Evolutionary conservation across 1,140 invertebrate species (phyloP).

Genomic region (Dreissena polymorpha): DNA sequence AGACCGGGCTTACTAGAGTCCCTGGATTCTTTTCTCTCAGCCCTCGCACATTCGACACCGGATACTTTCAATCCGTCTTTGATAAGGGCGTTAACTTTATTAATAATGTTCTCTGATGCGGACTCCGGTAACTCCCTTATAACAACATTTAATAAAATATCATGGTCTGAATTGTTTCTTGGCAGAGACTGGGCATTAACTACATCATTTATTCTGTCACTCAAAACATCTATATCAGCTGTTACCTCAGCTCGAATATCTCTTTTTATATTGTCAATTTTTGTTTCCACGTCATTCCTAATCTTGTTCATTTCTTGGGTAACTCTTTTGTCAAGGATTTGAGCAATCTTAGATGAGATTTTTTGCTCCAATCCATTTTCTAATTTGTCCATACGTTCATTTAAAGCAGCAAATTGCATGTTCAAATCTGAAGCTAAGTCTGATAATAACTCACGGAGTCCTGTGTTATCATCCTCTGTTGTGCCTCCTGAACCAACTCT

Average conservation of each 20-base stretch:
- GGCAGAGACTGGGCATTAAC: neutral
- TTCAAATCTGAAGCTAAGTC: neutral
- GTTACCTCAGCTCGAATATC: slow-evolving; percentile 11
- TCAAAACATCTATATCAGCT: neutral
- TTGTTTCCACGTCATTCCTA: neutral
- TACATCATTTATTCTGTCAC: neutral
- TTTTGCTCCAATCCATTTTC: slow-evolving; percentile 15
- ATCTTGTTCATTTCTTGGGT: neutral
- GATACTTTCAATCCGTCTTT: too few relatives aligned
- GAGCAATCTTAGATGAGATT: too few relatives aligned
- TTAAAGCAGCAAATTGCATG: slow-evolving; percentile 14
- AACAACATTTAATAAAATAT: too few relatives aligned
- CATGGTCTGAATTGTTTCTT: neutral
- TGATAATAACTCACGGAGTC: neutral
- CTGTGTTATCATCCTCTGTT: neutral
- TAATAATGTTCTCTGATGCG: too few relatives aligned
- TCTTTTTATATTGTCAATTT: slow-evolving; percentile 16
- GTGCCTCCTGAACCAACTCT: too few relatives aligned
- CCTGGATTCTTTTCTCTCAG: too few relatives aligned
- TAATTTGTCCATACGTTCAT: slow-evolving; percentile 11
- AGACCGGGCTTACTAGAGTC: too few relatives aligned
- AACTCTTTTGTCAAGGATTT: slow-evolving; percentile 5
- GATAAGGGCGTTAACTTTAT: too few relatives aligned
- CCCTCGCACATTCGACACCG: too few relatives aligned
- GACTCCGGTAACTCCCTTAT: too few relatives aligned